phyloP scores from a whole-genome alignment of 2,797 vertebrate genomes.

The Gephyroberyx darwinii region DNA sequence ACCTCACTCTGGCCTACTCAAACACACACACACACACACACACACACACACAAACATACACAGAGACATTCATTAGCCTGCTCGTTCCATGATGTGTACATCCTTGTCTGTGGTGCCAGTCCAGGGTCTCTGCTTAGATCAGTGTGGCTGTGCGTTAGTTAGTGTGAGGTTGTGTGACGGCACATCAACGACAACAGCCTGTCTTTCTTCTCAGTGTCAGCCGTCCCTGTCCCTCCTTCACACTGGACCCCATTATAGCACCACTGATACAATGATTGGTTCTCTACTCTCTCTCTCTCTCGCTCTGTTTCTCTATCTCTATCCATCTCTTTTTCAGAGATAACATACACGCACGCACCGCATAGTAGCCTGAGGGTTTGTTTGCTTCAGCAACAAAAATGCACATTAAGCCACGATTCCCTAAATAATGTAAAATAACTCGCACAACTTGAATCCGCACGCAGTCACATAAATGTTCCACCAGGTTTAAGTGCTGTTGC shows the following conservation, averaged over 20 bases:
- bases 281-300: conserved; percentile 37
- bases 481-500: background rate
- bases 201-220: conserved; percentile 80
- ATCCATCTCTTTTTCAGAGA: background rate
- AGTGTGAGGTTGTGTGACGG: conserved; percentile 70
- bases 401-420: background rate
- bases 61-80: conserved; percentile 36
- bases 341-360: conserved; percentile 38
- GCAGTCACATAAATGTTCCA: background rate
- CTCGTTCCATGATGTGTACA: conserved; percentile 40
- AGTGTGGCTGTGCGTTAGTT: conserved; percentile 48
- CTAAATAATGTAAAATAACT: conserved; percentile 8
- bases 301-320: background rate
- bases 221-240: conserved; percentile 73
- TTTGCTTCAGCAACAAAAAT: conserved; percentile 17
- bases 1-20: conserved; percentile 36
- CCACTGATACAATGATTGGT: conserved; percentile 74
- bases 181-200: conserved; percentile 66
- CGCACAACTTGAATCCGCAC: background rate
- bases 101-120: conserved; percentile 2
- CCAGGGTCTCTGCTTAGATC: conserved; percentile 60
- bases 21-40: conserved; percentile 3
- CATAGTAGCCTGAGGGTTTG: conserved; percentile 10
- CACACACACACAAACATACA: conserved; percentile 27
- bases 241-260: conserved; percentile 71